Conservation (phyloP, 64 coral and sea anemone genomes). For the Cladopsammia gracilis region DNA sequence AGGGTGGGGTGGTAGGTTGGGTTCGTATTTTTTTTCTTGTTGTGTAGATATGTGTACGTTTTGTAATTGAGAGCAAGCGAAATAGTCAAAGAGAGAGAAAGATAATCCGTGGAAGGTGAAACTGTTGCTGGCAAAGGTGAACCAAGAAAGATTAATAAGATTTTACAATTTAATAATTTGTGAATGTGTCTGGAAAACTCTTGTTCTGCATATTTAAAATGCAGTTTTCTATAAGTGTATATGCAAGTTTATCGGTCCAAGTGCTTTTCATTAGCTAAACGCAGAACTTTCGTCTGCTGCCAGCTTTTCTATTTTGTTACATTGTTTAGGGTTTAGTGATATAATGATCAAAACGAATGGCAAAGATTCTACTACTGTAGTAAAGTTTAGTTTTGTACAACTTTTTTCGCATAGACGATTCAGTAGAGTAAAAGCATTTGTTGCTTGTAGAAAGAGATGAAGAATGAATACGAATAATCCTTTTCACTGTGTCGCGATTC, state of each 20-base stretch:
- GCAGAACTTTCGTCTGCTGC: conserved; percentile 40
- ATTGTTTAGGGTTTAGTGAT: conserved; percentile 20
- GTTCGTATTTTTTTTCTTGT: conserved; percentile 19
- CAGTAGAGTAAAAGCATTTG: background rate
- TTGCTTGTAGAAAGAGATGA: conserved; percentile 10
- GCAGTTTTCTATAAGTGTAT: conserved; percentile 62
- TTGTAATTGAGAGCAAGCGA: background rate
- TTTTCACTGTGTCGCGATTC: conserved; percentile 47
- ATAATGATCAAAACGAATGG: conserved; percentile 8
- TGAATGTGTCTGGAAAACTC: conserved; percentile 14
- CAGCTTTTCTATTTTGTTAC: conserved; percentile 60
- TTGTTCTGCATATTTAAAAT: conserved; percentile 24
- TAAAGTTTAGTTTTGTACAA: conserved; percentile 43
- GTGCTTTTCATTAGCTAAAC: conserved; percentile 15
- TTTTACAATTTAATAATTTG: conserved; percentile 53
- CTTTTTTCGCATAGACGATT: conserved; percentile 37
- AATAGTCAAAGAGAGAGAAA: background rate
- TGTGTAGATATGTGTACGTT: conserved; percentile 30
- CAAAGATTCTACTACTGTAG: conserved; percentile 5
- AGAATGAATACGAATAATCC: background rate
- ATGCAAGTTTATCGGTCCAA: conserved; percentile 15
- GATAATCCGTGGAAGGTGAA: background rate
- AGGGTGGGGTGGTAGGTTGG: conserved; percentile 26
- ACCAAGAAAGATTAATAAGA: conserved; percentile 34
- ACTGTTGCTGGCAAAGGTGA: background rate